phyloP scores from a whole-genome alignment of 2,888 invertebrate genomes.

The Eugnorisma glareosa region DNA sequence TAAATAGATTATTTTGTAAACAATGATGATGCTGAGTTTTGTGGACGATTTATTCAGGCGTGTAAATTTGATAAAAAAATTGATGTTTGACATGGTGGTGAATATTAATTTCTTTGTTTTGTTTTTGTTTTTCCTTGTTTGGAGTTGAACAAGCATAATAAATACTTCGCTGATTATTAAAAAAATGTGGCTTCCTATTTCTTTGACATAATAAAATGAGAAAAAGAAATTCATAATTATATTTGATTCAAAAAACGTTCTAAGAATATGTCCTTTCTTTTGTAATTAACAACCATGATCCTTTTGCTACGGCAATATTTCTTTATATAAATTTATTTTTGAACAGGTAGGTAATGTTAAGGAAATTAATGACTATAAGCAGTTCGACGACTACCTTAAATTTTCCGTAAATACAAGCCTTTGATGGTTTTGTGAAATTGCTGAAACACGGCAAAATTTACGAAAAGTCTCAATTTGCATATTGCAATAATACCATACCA shows the following conservation, averaged over 20 bases:
- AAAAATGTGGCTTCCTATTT: background rate
- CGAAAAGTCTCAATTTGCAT: too few species aligned
- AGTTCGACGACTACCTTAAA: too few species aligned
- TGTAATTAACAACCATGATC: background rate
- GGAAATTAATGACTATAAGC: too few species aligned
- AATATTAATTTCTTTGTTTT: slow-evolving; percentile 4
- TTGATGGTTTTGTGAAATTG: too few species aligned
- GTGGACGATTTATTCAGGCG: slow-evolving; percentile 34
- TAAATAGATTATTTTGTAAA: slow-evolving; percentile 64
- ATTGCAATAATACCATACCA: too few species aligned
- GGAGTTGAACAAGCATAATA: background rate
- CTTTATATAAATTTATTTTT: too few species aligned
- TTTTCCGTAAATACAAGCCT: too few species aligned
- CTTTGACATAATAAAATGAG: background rate
- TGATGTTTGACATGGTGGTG: slow-evolving; percentile 25
- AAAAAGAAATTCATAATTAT: background rate
- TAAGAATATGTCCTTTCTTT: background rate
- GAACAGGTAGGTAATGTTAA: too few species aligned
- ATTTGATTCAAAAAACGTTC: background rate
- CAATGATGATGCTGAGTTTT: slow-evolving; percentile 46
- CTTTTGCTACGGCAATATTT: too few species aligned
- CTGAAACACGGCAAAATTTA: too few species aligned
- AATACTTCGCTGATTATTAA: slow-evolving; percentile 6
- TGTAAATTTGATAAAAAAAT: slow-evolving; percentile 51
- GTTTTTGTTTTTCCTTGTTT: slow-evolving; percentile 8